Evolutionary conservation across 2,113 vertebrate species (phyloP).

Genomic region (Lethenteron reissneri): DNA sequence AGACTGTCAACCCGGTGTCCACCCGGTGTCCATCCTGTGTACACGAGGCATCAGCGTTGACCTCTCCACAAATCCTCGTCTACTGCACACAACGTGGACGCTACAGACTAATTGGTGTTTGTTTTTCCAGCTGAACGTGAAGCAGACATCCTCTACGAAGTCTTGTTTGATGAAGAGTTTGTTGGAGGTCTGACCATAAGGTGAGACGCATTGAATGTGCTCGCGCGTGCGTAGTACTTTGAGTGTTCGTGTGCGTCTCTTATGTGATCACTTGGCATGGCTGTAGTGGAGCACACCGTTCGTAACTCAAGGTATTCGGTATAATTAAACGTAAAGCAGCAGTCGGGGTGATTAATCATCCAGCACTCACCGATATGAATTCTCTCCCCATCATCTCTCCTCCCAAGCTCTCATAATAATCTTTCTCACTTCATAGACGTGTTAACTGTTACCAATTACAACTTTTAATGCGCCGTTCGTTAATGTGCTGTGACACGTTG

Average conservation of each 20-base stretch:
- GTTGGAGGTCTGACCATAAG: constrained; percentile 72
- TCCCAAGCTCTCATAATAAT: not conserved
- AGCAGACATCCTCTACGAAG: constrained; percentile 81
- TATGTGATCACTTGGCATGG: too few species aligned
- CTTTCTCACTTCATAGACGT: not conserved
- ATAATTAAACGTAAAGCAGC: not conserved
- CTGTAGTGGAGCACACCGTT: too few species aligned
- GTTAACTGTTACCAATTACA: not conserved
- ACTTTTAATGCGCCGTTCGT: not conserved
- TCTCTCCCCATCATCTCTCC: too few species aligned
- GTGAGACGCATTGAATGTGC: constrained; percentile 22
- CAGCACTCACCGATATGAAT: too few species aligned
- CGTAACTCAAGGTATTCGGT: not conserved
- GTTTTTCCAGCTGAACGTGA: constrained; percentile 47
- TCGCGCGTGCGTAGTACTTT: not conserved
- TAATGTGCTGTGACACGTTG: not conserved
- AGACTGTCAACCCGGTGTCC: not conserved
- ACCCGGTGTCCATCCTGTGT: not conserved
- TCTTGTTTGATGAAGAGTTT: constrained; percentile 92
- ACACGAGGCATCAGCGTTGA: not conserved
- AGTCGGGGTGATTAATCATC: too few species aligned
- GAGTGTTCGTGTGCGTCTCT: not conserved
- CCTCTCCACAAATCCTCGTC: not conserved
- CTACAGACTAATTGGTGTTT: constrained; percentile 10
- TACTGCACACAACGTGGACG: not conserved